A percentile compares a stretch with the other conserved stretches of the same genome.
These are phyloP conservation scores for Plumapathes pennacea DNA, from an alignment of 92 coral and sea anemone genomes.

Conservation along the genomic window DNA sequence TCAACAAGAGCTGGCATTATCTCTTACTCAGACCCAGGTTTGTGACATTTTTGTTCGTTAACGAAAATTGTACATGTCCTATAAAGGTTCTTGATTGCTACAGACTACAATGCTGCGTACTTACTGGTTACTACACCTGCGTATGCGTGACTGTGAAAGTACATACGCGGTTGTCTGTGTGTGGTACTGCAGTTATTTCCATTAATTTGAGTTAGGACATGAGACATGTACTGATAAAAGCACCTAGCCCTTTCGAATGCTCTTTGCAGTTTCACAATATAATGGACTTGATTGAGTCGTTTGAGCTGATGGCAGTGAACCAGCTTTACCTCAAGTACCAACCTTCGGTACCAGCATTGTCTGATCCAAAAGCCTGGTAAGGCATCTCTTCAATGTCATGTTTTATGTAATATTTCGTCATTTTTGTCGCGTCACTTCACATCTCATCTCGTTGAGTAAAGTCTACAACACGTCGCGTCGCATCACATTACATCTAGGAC, in stretches of 20 bases:
- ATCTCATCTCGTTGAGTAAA: neutral
- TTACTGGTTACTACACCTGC: too few relatives aligned
- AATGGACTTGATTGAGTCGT: conserved; percentile 90
- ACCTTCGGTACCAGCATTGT: conserved; percentile 55
- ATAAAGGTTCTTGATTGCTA: too few relatives aligned
- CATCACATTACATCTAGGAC: neutral
- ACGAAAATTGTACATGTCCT: too few relatives aligned
- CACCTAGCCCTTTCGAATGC: too few relatives aligned
- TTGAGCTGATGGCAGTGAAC: conserved; percentile 83
- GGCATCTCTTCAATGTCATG: neutral
- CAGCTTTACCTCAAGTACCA: conserved; percentile 85
- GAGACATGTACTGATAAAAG: too few relatives aligned
- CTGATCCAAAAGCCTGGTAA: conserved; percentile 71
- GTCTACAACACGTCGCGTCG: neutral
- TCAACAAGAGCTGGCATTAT: conserved; percentile 77
- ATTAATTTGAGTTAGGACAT: too few relatives aligned
- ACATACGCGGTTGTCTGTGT: too few relatives aligned
- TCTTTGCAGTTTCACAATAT: conserved; percentile 75
- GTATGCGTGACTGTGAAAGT: too few relatives aligned
- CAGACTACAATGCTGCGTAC: too few relatives aligned
- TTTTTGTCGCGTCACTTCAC: neutral
- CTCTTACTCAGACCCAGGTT: conserved; percentile 87
- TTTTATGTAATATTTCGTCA: neutral
- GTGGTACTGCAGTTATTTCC: too few relatives aligned
- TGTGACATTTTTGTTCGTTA: too few relatives aligned